These are phyloP conservation scores for Prolemur simus DNA, from an alignment of 2,113 vertebrate genomes.

Conservation along the genomic window DNA sequence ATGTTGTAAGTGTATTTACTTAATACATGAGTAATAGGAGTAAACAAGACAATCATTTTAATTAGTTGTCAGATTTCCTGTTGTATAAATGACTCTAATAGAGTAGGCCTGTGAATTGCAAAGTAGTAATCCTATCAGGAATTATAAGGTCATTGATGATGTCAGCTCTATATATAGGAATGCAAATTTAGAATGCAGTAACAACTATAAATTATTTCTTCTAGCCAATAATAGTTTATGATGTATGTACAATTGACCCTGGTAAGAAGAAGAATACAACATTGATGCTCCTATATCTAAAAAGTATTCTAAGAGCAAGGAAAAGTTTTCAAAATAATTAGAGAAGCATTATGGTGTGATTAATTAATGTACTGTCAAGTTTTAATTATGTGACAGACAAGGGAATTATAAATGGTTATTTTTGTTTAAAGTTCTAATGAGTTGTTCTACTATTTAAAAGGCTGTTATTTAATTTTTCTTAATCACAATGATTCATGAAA, in stretches of 20 bases:
- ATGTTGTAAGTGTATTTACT: not conserved
- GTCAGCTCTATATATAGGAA: not conserved
- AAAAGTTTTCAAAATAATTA: not conserved
- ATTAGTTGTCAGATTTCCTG: not conserved
- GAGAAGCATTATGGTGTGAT: not conserved
- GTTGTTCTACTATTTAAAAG: not conserved
- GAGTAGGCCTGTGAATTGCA: not conserved
- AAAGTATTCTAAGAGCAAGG: not conserved
- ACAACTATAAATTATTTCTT: slow-evolving; percentile 29
- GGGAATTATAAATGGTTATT: not conserved
- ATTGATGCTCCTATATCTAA: not conserved
- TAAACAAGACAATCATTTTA: not conserved
- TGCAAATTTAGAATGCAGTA: not conserved
- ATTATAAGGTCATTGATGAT: not conserved
- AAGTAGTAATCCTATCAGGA: not conserved
- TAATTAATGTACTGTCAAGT: not conserved
- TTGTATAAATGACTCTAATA: not conserved
- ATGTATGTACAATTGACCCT: not conserved
- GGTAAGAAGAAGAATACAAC: slow-evolving; percentile 50
- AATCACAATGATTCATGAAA: not conserved
- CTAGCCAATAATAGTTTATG: slow-evolving; percentile 38
- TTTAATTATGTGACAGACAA: slow-evolving; percentile 23
- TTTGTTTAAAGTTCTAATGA: not conserved
- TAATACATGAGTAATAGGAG: not conserved
- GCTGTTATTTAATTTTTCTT: slow-evolving; percentile 28